These are phyloP conservation scores for Agrenia bidenticulata DNA, from an alignment of 2,888 invertebrate species.

Conservation along the genomic window DNA sequence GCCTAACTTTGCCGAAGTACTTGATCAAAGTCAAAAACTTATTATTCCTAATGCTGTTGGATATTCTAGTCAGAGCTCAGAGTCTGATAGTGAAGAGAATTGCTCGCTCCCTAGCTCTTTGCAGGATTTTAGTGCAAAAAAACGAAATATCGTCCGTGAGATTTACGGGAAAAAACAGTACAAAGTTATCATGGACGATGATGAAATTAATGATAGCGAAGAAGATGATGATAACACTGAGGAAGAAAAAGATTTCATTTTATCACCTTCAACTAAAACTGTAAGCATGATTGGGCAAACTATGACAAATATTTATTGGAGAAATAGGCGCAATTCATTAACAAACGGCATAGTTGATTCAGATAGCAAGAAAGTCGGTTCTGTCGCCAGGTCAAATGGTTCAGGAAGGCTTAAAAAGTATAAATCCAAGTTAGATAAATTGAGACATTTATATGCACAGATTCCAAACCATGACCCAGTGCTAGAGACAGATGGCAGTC, in stretches of 20 bases:
- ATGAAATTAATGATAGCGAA: constrained; percentile 17
- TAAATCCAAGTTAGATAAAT: constrained; percentile 4
- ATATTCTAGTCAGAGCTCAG: too few species aligned
- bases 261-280: background rate
- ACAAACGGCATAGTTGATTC: background rate
- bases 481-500: constrained; percentile 3
- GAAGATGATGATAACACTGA: constrained; percentile 16
- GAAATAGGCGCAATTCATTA: background rate
- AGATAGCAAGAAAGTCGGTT: background rate
- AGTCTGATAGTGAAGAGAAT: too few species aligned
- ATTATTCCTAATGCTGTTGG: too few species aligned
- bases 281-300: constrained; percentile 1
- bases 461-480: background rate
- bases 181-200: constrained; percentile 13
- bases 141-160: background rate
- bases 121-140: too few species aligned
- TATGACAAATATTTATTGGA: background rate
- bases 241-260: constrained; percentile 1
- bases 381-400: background rate
- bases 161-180: constrained; percentile 11
- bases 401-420: background rate
- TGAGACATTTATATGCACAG: constrained; percentile 8
- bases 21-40: too few species aligned
- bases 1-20: too few species aligned
- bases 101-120: too few species aligned